These are phyloP conservation scores for Schlechtendalia chinensis DNA, from an alignment of 1,140 invertebrate genomes.

Conservation along the genomic window DNA sequence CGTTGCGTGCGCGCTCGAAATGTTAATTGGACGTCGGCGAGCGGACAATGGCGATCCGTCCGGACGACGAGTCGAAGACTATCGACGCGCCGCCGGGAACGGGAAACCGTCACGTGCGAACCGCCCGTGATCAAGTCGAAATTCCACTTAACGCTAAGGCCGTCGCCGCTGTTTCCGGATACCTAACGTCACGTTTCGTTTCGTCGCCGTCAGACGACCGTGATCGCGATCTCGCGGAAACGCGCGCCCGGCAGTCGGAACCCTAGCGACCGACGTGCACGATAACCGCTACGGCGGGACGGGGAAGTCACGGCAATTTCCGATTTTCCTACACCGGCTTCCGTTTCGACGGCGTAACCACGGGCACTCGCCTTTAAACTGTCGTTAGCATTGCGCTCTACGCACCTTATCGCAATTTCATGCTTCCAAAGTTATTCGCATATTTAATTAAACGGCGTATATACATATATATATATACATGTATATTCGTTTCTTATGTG, in stretches of 20 bases:
- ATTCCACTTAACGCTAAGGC: too few relatives aligned
- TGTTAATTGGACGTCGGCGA: too few relatives aligned
- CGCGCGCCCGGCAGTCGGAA: neutral
- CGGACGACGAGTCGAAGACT: too few relatives aligned
- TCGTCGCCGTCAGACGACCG: neutral
- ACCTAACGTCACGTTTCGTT: neutral
- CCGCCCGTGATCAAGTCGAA: too few relatives aligned
- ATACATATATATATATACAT: too few relatives aligned
- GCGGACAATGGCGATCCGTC: too few relatives aligned
- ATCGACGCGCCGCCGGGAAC: too few relatives aligned
- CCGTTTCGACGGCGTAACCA: neutral
- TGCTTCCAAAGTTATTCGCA: neutral
- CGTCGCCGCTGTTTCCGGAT: neutral
- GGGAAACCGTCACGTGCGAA: too few relatives aligned
- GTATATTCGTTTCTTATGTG: neutral
- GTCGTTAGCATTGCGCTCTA: neutral
- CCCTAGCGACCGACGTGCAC: neutral
- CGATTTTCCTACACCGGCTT: neutral
- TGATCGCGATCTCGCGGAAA: neutral
- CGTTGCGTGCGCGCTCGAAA: too few relatives aligned
- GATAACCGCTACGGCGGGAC: neutral
- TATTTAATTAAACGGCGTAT: neutral
- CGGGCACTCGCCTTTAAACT: neutral
- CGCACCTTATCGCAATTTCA: neutral
- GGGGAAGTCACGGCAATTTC: conserved; percentile 4